A percentile compares a stretch with the other conserved stretches of the same genome.
Conservation (phyloP, 1,140 invertebrate genomes). For the Adelges cooleyi region DNA sequence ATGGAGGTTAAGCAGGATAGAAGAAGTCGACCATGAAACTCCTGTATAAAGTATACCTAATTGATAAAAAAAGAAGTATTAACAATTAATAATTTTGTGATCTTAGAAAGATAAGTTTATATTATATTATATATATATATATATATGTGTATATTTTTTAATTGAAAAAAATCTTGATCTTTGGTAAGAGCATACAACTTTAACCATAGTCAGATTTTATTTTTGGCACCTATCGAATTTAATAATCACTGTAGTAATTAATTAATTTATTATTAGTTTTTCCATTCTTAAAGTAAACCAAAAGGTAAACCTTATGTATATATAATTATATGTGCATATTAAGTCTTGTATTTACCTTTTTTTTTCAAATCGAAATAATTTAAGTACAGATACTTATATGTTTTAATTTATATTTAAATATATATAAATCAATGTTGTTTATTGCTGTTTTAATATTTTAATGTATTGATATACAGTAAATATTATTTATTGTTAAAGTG, state of each 20-base stretch:
- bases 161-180: too few species aligned
- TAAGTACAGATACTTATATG: not conserved
- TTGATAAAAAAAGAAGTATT: conserved; percentile 35
- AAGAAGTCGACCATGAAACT: conserved; percentile 69
- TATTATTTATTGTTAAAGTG: conserved; percentile 6
- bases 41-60: conserved; percentile 48
- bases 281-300: not conserved
- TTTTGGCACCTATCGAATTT: conserved; percentile 28
- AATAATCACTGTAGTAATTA: conserved; percentile 23
- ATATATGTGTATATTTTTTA: not conserved
- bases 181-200: not conserved
- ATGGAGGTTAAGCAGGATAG: conserved; percentile 65
- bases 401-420: too few species aligned
- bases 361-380: conserved; percentile 12
- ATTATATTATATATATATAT: too few species aligned
- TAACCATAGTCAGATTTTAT: conserved; percentile 8
- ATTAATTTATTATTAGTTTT: conserved; percentile 4
- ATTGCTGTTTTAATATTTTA: conserved; percentile 12
- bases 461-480: conserved; percentile 1
- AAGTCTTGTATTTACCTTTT: not conserved
- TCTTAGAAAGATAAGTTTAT: conserved; percentile 20
- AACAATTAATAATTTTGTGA: conserved; percentile 25
- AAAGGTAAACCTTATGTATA: not conserved
- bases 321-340: not conserved
- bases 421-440: conserved; percentile 6